These are phyloP conservation scores for Mormoops blainvillei DNA, from an alignment of 2,113 vertebrate genomes.

Conservation along the genomic window DNA sequence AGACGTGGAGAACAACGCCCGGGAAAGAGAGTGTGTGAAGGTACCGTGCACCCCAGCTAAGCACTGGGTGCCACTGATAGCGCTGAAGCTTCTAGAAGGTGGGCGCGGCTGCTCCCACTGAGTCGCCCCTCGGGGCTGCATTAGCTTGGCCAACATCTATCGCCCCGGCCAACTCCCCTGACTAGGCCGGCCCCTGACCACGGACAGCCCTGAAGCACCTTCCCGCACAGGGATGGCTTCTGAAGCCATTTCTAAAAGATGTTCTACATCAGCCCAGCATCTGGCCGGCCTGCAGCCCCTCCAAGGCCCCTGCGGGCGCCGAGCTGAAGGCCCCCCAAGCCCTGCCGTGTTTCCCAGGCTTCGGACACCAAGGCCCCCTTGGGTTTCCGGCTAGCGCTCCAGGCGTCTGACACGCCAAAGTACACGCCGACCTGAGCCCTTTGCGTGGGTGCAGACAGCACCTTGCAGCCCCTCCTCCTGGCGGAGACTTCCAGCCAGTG, in stretches of 20 bases:
- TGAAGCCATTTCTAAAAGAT: not conserved
- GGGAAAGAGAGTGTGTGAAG: too few species aligned
- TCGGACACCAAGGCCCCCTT: not conserved
- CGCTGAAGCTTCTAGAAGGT: not conserved
- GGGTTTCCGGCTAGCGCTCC: too few species aligned
- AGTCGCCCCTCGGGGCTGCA: not conserved
- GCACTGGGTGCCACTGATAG: too few species aligned
- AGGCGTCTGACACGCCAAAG: not conserved
- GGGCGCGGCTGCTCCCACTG: not conserved
- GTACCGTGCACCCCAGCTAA: too few species aligned
- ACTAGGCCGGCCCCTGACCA: not conserved
- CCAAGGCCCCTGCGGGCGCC: not conserved
- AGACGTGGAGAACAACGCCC: too few species aligned
- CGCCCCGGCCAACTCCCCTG: not conserved
- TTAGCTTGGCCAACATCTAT: not conserved
- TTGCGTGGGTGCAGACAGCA: not conserved
- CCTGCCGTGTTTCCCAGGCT: not conserved
- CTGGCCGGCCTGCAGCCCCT: not conserved
- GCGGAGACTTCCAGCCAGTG: not conserved
- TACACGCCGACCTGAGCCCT: not conserved
- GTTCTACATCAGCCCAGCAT: not conserved
- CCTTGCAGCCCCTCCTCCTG: not conserved
- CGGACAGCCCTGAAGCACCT: not conserved
- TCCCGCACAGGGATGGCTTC: not conserved
- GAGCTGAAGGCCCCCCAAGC: not conserved